These are phyloP conservation scores for Tetragnatha versicolor DNA, from an alignment of 1,140 invertebrate genomes.

Conservation along the genomic window DNA sequence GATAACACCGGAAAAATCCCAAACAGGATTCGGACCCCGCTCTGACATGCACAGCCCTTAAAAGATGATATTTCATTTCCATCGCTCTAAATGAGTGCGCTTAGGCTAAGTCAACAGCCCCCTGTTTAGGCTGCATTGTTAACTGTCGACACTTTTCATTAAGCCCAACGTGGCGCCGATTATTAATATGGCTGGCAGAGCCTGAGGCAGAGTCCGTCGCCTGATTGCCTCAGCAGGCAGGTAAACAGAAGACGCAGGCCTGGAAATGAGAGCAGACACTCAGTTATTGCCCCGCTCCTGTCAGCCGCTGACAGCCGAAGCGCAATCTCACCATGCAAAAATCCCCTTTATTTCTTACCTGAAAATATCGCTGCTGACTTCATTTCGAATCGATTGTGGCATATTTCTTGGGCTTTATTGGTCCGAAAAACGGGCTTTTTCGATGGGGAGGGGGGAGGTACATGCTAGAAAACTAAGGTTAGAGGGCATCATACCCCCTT, in stretches of 20 bases:
- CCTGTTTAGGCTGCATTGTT: constrained; percentile 6
- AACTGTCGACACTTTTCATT: constrained; percentile 24
- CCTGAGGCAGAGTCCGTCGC: constrained; percentile 23
- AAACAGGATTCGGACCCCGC: no score
- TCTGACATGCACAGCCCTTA: no score
- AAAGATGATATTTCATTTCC: no score
- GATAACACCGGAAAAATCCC: no score
- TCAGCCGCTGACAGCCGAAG: constrained; percentile 23
- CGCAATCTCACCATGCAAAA: neutral
- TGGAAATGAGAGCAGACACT: constrained; percentile 38
- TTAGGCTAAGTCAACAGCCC: neutral
- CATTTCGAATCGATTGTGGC: neutral
- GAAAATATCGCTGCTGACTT: neutral
- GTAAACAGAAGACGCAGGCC: constrained; percentile 39
- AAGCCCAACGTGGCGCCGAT: constrained; percentile 34
- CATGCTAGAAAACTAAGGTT: no score
- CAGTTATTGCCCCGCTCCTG: constrained; percentile 23
- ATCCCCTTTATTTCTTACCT: neutral
- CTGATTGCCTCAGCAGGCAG: constrained; percentile 40
- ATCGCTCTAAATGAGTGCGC: neutral
- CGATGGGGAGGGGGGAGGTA: no score
- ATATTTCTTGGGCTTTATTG: no score
- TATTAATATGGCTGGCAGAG: constrained; percentile 37
- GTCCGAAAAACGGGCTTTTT: no score
- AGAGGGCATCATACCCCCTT: no score